Base-by-base conservation (phyloP, 2,113 vertebrate species). In the Shinisaurus crocodilurus region DNA sequence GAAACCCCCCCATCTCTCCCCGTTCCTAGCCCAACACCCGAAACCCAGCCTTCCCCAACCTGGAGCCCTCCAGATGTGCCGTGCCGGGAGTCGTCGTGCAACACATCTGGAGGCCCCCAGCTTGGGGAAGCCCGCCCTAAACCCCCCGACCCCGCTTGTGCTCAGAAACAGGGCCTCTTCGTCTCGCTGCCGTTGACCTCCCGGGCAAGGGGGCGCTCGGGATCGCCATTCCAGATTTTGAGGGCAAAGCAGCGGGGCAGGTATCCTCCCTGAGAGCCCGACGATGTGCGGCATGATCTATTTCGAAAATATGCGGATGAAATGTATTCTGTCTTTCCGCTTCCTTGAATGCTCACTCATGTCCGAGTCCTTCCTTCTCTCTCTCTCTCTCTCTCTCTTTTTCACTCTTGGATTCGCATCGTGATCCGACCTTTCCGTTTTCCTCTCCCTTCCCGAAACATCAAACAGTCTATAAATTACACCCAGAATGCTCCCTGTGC, bases 401-500 rank as follows among this genome's bases (percentile, higher is more conserved):
- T n/a, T n/a, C n/a, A n/a, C n/a, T 20, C 95, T 96, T 95, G 92
- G 97, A 95, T 96, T 97, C 94, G 65, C 94, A 63, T 97, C 96
- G 94, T 96, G 95, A 91, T 94, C 94, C 97, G 94, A 27, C 95
- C 80, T 75, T 63, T 83, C 70, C 20, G 29, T 18, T 97, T 95
- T 95, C 93, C 96, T 96, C 94, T 96, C 96, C 95, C 96, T 96
- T 94, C 95, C 97, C 96, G 90, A 94, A 70, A 97, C 97, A 97
- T 98, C 97, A 97, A 97, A 97, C 97, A 95, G 96, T 94, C 93
- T 93, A 97, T 97, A 97, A 98, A 97, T 98, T 96, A 96, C 95
- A 94, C 95, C 96, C 95, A 94, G 96, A 96, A 95, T 93, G 95
- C 97, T 95, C 72, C 97, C 96, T 96, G 96, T 93, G 96, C 95